These are phyloP conservation scores for Lampris incognitus DNA, from an alignment of 2,113 vertebrate species.

Conservation along the genomic window DNA sequence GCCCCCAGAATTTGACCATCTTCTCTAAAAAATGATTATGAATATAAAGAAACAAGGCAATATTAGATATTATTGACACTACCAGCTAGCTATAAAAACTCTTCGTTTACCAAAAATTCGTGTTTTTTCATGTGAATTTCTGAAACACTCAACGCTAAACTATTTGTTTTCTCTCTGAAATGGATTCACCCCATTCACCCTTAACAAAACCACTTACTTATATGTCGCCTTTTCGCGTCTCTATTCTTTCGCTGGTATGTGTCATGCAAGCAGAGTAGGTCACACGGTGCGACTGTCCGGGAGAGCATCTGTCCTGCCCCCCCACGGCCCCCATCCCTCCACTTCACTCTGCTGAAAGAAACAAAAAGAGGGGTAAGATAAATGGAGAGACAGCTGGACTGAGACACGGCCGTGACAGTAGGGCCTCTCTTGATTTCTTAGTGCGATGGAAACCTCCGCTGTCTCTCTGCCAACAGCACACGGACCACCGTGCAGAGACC, in stretches of 20 bases:
- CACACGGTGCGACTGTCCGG: not conserved
- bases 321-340: not conserved
- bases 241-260: constrained; percentile 8
- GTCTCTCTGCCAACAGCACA: constrained; percentile 5
- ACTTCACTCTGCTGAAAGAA: not conserved
- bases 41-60: no score
- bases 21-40: no score
- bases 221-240: not conserved
- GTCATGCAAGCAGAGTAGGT: constrained; percentile 3
- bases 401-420: not conserved
- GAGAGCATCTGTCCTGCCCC: not conserved
- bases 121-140: no score
- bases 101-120: no score
- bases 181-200: not conserved
- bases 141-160: no score
- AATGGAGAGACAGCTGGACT: not conserved
- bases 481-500: not conserved
- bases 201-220: constrained; percentile 14
- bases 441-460: constrained; percentile 16
- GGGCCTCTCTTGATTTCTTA: constrained; percentile 10
- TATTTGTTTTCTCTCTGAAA: not conserved
- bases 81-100: no score
- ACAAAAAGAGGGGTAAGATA: constrained; percentile 7
- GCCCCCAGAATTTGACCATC: no score
- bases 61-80: no score